phyloP scores from a whole-genome alignment of 2,113 vertebrate species.

The Pterocles gutturalis region DNA sequence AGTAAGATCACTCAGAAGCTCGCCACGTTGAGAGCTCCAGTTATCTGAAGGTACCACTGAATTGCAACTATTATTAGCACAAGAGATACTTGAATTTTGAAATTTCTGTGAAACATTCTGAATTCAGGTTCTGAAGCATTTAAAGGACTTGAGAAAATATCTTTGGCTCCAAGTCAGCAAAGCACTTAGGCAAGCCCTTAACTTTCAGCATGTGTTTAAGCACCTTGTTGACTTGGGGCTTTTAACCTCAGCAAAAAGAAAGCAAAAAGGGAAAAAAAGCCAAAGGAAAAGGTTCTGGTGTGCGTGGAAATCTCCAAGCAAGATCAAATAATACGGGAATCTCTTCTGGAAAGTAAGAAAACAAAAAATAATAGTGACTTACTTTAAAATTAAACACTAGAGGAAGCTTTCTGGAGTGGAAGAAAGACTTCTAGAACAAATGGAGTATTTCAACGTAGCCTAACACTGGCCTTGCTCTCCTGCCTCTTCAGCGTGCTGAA shows the following conservation, averaged over 20 bases:
- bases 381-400: slow-evolving; percentile 13
- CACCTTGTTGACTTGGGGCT: slow-evolving; percentile 62
- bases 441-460: slow-evolving; percentile 22
- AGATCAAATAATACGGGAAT: neutral
- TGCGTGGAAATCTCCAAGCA: neutral
- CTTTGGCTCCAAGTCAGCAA: slow-evolving; percentile 65
- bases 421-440: slow-evolving; percentile 42
- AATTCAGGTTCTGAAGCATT: slow-evolving; percentile 47
- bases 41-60: neutral
- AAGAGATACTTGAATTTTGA: slow-evolving; percentile 57
- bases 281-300: neutral
- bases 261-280: neutral
- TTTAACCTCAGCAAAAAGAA: slow-evolving; percentile 32
- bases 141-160: slow-evolving; percentile 56
- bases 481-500: slow-evolving; percentile 15
- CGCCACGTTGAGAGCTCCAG: neutral
- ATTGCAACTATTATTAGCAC: slow-evolving; percentile 32
- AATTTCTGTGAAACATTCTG: slow-evolving; percentile 37
- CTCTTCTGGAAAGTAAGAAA: slow-evolving; percentile 11
- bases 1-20: neutral
- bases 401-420: neutral
- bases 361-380: neutral
- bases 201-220: slow-evolving; percentile 70
- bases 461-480: neutral
- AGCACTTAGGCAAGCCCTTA: slow-evolving; percentile 67